Percentiles rank a stretch among this genome's conserved stretches.
Evolutionary conservation across 2,113 vertebrate genomes (phyloP).

Genomic region (Antechinus stuartii): DNA sequence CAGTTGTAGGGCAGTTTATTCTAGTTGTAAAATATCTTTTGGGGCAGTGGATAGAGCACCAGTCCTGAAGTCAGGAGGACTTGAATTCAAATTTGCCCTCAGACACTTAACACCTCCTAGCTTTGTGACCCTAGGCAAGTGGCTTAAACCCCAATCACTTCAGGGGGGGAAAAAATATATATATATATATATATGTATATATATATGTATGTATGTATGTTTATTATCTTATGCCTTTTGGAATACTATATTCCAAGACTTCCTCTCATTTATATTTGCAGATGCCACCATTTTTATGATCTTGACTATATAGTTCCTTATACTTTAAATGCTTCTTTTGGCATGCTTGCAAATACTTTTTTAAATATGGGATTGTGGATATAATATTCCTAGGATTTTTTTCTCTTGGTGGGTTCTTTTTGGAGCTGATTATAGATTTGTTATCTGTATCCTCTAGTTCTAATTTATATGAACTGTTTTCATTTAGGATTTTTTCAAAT

Average conservation of each 20-base stretch:
- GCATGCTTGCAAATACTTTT: neutral
- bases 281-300: neutral
- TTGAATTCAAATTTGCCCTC: too few species aligned
- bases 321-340: neutral
- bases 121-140: too few species aligned
- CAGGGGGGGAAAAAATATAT: too few species aligned
- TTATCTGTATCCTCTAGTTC: neutral
- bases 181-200: too few species aligned
- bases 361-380: neutral
- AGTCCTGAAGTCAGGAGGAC: too few species aligned
- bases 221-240: neutral
- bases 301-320: neutral
- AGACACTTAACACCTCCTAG: too few species aligned
- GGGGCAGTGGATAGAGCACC: too few species aligned
- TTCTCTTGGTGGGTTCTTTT: neutral
- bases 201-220: too few species aligned
- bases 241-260: neutral
- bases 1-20: neutral
- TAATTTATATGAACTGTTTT: neutral
- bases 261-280: neutral
- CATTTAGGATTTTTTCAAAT: neutral
- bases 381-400: neutral
- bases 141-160: too few species aligned
- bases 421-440: neutral
- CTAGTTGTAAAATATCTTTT: neutral